A percentile compares a stretch with the other conserved stretches of the same genome.
Conservation (phyloP, 2,797 vertebrate genomes). For the Chloroceryle amazona region DNA sequence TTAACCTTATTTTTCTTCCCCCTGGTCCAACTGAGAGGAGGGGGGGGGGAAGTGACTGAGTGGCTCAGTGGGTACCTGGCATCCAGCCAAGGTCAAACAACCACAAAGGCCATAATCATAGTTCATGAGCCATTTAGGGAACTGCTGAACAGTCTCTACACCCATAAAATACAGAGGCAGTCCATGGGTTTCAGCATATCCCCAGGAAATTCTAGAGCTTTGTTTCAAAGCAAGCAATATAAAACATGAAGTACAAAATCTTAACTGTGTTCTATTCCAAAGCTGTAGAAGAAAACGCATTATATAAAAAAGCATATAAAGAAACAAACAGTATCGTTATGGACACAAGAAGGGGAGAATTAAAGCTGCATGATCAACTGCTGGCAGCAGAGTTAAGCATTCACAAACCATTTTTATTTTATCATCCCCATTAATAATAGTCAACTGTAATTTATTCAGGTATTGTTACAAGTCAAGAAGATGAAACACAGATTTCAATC, state of each 20-base stretch:
- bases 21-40: too few species aligned
- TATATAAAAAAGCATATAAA: neutral
- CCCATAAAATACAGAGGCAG: neutral
- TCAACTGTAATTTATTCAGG: neutral
- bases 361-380: neutral
- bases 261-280: neutral
- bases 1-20: too few species aligned
- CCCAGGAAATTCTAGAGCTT: neutral
- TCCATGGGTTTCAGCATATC: neutral
- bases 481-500: neutral
- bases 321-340: neutral
- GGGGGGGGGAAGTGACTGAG: too few species aligned
- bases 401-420: neutral
- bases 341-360: neutral
- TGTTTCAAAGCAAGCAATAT: neutral
- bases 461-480: neutral
- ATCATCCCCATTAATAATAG: neutral
- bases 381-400: neutral
- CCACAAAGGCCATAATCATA: neutral
- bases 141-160: neutral
- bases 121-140: neutral
- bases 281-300: neutral
- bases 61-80: too few species aligned
- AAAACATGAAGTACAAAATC: neutral
- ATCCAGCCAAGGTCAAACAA: too few species aligned